These are phyloP conservation scores for Rhyacophila brunnea DNA, from an alignment of 1,140 invertebrate species.

Conservation along the genomic window DNA sequence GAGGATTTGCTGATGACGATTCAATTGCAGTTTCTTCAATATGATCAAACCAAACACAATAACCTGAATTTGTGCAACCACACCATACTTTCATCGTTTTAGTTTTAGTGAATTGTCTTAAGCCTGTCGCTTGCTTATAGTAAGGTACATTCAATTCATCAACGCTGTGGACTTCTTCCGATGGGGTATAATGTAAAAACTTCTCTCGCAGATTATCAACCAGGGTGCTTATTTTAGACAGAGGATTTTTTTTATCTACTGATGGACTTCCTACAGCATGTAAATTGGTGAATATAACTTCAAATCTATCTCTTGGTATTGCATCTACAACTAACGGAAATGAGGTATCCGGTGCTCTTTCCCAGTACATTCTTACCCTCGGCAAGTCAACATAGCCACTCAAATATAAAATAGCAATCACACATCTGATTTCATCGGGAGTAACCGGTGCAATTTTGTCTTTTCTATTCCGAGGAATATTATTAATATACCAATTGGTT, in stretches of 20 bases:
- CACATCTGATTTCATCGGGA: slow-evolving; percentile 29
- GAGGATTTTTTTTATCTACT: slow-evolving; percentile 14
- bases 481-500: slow-evolving; percentile 27
- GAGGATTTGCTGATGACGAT: slow-evolving; percentile 4
- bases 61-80: slow-evolving; percentile 27
- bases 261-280: slow-evolving; percentile 18
- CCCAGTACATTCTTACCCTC: slow-evolving; percentile 31
- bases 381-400: slow-evolving; percentile 30
- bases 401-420: slow-evolving; percentile 28
- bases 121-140: slow-evolving; percentile 19
- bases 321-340: slow-evolving; percentile 33
- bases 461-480: slow-evolving; percentile 17
- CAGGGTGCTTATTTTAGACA: slow-evolving; percentile 21
- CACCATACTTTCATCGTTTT: slow-evolving; percentile 30
- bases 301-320: slow-evolving; percentile 34
- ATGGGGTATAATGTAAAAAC: slow-evolving; percentile 19
- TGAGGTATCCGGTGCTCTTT: slow-evolving; percentile 27
- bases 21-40: slow-evolving; percentile 16
- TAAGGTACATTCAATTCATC: slow-evolving; percentile 23
- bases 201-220: slow-evolving; percentile 22
- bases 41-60: slow-evolving; percentile 32
- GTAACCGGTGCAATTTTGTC: slow-evolving; percentile 19
- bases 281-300: slow-evolving; percentile 34
- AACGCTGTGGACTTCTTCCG: slow-evolving; percentile 24
- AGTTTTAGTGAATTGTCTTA: slow-evolving; percentile 22